These are phyloP conservation scores for Drosophila ercepeae DNA, from an alignment of 1,140 invertebrate species.

Conservation along the genomic window DNA sequence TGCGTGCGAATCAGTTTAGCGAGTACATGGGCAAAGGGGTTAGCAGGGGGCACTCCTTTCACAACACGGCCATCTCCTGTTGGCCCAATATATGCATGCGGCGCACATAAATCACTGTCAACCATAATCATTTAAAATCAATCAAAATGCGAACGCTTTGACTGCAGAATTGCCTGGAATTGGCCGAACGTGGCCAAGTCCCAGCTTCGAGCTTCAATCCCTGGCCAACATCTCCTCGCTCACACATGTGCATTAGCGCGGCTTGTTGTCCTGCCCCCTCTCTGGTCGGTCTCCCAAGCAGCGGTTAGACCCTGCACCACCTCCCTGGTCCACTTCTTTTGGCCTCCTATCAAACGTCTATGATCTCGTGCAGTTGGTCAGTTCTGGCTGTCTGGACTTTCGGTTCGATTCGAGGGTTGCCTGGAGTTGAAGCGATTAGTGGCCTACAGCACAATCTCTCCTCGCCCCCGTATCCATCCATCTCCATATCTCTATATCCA, in stretches of 20 bases:
- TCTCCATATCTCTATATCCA: conserved; percentile 5
- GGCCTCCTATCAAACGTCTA: conserved; percentile 78
- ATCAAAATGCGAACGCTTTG: conserved; percentile 83
- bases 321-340: background rate
- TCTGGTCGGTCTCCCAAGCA: too few relatives aligned
- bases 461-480: conserved; percentile 10
- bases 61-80: conserved; percentile 44
- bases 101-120: conserved; percentile 84
- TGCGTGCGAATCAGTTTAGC: conserved; percentile 76
- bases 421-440: conserved; percentile 73
- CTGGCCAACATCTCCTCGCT: conserved; percentile 35
- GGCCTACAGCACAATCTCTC: conserved; percentile 54
- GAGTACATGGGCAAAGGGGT: background rate
- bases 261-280: conserved; percentile 5
- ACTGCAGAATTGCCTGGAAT: conserved; percentile 82
- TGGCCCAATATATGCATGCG: conserved; percentile 83
- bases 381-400: conserved; percentile 55
- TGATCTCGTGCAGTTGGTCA: conserved; percentile 81
- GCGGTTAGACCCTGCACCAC: too few relatives aligned
- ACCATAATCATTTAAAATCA: conserved; percentile 84
- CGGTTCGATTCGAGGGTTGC: conserved; percentile 21
- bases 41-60: conserved; percentile 3
- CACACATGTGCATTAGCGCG: conserved; percentile 41
- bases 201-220: conserved; percentile 31
- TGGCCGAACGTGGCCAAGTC: conserved; percentile 67